These are phyloP conservation scores for Poecile atricapillus DNA, from an alignment of 2,113 vertebrate species.

Conservation along the genomic window DNA sequence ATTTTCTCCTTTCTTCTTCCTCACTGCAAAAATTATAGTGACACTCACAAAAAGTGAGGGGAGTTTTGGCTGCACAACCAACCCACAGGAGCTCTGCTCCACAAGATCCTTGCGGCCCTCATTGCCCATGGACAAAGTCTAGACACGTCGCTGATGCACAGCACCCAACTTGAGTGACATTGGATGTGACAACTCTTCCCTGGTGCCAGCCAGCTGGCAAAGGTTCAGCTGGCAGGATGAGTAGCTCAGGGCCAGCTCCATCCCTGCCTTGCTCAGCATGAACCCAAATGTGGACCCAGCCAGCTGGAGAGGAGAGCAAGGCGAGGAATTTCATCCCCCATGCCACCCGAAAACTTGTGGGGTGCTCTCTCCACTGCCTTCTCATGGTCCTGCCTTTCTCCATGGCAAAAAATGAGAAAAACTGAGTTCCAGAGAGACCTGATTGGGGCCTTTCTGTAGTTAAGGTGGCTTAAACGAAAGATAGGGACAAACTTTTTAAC, in stretches of 20 bases:
- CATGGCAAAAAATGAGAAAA: neutral
- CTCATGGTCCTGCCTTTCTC: neutral
- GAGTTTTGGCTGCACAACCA: neutral
- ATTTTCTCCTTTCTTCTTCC: neutral
- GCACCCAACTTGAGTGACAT: neutral
- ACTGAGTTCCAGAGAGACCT: neutral
- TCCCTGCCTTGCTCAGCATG: neutral
- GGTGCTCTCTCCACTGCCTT: neutral
- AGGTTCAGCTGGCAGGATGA: neutral
- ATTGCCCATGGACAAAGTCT: neutral
- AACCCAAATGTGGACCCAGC: neutral
- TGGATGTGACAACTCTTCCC: neutral
- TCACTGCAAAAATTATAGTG: neutral
- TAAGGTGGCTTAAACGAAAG: neutral
- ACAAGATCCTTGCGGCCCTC: neutral
- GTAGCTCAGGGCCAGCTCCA: neutral
- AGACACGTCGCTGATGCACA: rapidly evolving
- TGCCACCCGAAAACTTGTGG: rapidly evolving
- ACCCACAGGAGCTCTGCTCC: neutral
- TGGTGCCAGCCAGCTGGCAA: neutral
- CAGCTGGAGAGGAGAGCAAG: neutral
- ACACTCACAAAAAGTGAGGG: neutral
- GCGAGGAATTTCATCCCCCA: rapidly evolving
- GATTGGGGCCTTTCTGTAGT: neutral
- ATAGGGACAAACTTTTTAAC: neutral